Base-by-base conservation (phyloP, 2,888 invertebrate species). In the Corbicula japonica region DNA sequence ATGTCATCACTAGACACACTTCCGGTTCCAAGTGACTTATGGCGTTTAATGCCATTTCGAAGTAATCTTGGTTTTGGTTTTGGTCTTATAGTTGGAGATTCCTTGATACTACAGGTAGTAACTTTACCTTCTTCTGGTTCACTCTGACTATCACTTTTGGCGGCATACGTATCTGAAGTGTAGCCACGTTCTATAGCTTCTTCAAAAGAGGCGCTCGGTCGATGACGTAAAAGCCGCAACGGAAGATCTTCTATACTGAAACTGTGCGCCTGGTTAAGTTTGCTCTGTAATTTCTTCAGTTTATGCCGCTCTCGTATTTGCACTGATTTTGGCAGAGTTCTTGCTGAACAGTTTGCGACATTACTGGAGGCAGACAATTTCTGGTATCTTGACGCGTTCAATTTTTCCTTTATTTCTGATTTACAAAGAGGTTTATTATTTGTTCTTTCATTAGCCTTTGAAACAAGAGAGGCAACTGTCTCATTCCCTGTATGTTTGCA, bases 161-260 rank as follows among this genome's bases (percentile, higher is more conserved):
- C 41, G 1, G 56, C 61, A 28, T 21, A 48, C 21, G 66, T 71
- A 18, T 80, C 77, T 2, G 76, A 72, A 3, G 58, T 65, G 60
- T 77, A 77, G 18, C 78, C 83, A 21, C 71, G 71, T 62, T 80
- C 78, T 30, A 83, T 80, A 1, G 83, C 83, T 50, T 80, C 73
- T 23, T 73, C 73, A 60, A 83, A 83, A 3, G 83, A 83, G 30
- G 65, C 80, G 73, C 70, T 80, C 23, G 79, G 76, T 52, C 56
- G 75, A 15, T 62, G 73, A 32, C 30, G 66, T 26, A 61, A 46
- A 23, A 77, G 50, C 26, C 62, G 76, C 15, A 75, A 41, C 56
- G 69, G 66, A 30, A 80, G 48, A 48, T 83, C 69, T n/a, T 83
- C 83, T 34, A 75, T 32, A 48, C 80, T 83, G 54, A 61, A 50